These are phyloP conservation scores for Ligdia adustata DNA, from an alignment of 2,888 invertebrate species.

Conservation along the genomic window DNA sequence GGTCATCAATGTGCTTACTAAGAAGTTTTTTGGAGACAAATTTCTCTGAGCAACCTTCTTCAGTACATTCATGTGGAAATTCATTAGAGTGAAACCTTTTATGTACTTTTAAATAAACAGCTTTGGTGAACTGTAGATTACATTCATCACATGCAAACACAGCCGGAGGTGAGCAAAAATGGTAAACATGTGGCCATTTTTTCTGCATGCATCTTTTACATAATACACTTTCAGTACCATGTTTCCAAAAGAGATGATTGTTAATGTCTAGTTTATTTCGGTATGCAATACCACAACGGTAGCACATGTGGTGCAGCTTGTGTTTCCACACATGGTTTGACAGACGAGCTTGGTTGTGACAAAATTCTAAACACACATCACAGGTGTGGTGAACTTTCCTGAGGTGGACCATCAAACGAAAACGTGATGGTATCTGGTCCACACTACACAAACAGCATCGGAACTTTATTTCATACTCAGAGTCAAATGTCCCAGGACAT, in stretches of 20 bases:
- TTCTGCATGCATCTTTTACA: constrained; percentile 94
- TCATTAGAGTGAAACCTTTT: constrained; percentile 90
- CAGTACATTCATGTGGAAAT: constrained; percentile 88
- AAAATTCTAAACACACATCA: constrained; percentile 93
- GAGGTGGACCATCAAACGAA: constrained; percentile 94
- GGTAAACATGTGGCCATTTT: constrained; percentile 96
- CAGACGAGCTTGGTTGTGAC: constrained; percentile 90
- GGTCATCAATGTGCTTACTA: constrained; percentile 87
- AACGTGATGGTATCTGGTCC: constrained; percentile 92
- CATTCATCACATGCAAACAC: constrained; percentile 93
- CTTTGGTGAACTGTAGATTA: constrained; percentile 88
- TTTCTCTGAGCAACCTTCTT: constrained; percentile 88
- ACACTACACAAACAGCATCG: constrained; percentile 92
- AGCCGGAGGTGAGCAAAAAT: constrained; percentile 93
- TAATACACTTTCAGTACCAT: constrained; percentile 93
- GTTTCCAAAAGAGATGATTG: constrained; percentile 96
- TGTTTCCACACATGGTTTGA: constrained; percentile 96
- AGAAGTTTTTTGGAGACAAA: constrained; percentile 93
- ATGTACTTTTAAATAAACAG: constrained; percentile 93
- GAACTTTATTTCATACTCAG: constrained; percentile 87
- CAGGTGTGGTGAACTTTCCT: constrained; percentile 93
- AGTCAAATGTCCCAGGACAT: constrained; percentile 90
- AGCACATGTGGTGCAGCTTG: constrained; percentile 93
- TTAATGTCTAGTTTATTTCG: constrained; percentile 94
- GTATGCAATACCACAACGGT: constrained; percentile 94